Conservation (phyloP, 2,797 vertebrate species). For the Xiphorhynchus erythropygius region DNA sequence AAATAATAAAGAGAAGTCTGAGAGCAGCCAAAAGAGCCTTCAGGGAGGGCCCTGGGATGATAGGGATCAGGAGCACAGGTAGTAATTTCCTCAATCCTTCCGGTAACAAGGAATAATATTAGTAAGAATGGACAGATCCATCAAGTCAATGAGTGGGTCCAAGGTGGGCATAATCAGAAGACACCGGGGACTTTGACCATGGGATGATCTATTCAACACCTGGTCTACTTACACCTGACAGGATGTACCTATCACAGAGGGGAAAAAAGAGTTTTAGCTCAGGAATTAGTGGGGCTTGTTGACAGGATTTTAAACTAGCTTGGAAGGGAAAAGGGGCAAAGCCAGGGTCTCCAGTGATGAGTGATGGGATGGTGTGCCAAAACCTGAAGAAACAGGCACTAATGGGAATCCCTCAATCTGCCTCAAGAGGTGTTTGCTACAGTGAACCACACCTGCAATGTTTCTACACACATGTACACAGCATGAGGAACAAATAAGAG, state of each 20-base stretch:
- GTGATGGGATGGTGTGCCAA: background rate
- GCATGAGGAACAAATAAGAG: background rate
- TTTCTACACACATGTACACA: background rate
- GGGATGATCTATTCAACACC: background rate
- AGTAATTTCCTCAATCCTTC: background rate
- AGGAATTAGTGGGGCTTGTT: background rate
- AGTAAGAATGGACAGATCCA: background rate
- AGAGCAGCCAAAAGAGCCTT: background rate
- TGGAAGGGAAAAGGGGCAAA: background rate
- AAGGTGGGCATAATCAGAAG: background rate
- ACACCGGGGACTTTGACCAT: background rate
- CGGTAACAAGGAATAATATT: background rate
- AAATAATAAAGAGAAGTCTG: background rate
- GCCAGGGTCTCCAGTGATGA: background rate
- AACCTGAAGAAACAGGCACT: background rate
- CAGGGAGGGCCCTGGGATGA: background rate
- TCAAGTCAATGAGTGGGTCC: background rate
- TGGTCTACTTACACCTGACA: background rate
- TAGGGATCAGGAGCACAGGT: background rate
- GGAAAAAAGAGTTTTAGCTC: background rate
- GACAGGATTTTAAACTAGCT: background rate
- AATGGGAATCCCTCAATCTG: background rate
- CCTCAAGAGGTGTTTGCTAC: background rate
- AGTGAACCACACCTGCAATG: background rate
- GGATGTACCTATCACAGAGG: background rate